A percentile compares a stretch with the other conserved stretches of the same genome.
Conservation (phyloP, 2,888 invertebrate species). For the Ommatoiulus sabulosus region DNA sequence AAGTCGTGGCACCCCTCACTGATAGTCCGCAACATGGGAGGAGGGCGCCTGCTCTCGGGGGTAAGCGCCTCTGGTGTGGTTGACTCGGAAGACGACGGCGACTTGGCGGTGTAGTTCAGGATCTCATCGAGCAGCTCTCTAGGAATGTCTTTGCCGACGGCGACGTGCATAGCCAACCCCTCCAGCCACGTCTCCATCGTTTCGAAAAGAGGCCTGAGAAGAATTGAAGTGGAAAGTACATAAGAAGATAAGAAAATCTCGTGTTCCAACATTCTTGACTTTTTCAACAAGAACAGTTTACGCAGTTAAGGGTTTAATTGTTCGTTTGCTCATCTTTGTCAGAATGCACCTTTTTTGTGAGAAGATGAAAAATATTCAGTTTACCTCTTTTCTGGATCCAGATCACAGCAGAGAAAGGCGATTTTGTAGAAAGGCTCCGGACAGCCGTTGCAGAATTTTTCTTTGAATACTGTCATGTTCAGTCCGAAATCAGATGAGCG, state of each 20-base stretch:
- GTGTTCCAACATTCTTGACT: too few species aligned
- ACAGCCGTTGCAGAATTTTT: slow-evolving; percentile 85
- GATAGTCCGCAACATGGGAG: slow-evolving; percentile 63
- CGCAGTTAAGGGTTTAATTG: not conserved
- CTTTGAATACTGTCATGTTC: slow-evolving; percentile 85
- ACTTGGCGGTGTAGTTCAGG: slow-evolving; percentile 73
- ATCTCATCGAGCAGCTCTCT: slow-evolving; percentile 80
- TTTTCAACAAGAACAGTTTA: not conserved
- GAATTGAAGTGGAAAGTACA: not conserved
- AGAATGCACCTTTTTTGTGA: not conserved
- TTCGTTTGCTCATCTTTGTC: too few species aligned
- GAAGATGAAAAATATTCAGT: not conserved
- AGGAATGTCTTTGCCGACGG: slow-evolving; percentile 75
- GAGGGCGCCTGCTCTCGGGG: slow-evolving; percentile 62
- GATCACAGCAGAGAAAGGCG: slow-evolving; percentile 89
- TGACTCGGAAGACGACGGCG: slow-evolving; percentile 73
- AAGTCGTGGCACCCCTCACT: slow-evolving; percentile 62
- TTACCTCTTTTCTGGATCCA: slow-evolving; percentile 89
- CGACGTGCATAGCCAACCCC: slow-evolving; percentile 79
- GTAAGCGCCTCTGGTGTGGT: slow-evolving; percentile 70
- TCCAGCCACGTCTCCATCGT: slow-evolving; percentile 90
- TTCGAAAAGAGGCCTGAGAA: slow-evolving; percentile 84
- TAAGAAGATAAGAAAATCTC: not conserved
- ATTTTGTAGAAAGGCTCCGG: slow-evolving; percentile 89
- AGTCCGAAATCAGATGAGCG: slow-evolving; percentile 92